phyloP scores from a whole-genome alignment of 2,797 vertebrate genomes.

The Notamacropus eugenii region DNA sequence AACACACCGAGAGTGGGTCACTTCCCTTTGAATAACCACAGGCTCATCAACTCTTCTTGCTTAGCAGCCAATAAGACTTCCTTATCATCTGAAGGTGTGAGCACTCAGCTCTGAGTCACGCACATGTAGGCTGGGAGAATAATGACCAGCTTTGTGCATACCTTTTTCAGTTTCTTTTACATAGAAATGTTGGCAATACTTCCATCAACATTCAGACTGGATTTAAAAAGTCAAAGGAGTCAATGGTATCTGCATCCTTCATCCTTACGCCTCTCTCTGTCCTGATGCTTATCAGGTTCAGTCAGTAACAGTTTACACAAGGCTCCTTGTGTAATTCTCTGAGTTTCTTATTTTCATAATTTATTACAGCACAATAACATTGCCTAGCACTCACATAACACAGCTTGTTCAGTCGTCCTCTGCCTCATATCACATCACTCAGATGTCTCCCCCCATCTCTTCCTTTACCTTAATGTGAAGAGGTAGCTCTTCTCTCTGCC shows the following conservation, averaged over 20 bases:
- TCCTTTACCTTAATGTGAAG: slow-evolving; percentile 26
- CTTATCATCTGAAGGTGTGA: background rate
- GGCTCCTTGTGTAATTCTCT: background rate
- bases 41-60: background rate
- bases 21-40: background rate
- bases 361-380: background rate
- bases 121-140: background rate
- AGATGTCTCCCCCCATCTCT: slow-evolving; percentile 26
- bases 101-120: background rate
- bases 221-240: background rate
- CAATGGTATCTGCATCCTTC: background rate
- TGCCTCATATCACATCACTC: background rate
- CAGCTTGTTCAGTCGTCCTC: background rate
- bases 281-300: background rate
- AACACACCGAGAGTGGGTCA: background rate
- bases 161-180: background rate
- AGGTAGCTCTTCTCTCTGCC: too few relatives aligned
- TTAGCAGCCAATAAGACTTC: background rate
- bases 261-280: background rate
- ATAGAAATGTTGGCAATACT: background rate
- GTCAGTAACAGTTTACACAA: background rate
- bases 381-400: background rate
- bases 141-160: background rate
- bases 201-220: background rate
- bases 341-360: background rate